Evolutionary conservation across 2,888 invertebrate species (phyloP).

Genomic region (Patella pellucida): DNA sequence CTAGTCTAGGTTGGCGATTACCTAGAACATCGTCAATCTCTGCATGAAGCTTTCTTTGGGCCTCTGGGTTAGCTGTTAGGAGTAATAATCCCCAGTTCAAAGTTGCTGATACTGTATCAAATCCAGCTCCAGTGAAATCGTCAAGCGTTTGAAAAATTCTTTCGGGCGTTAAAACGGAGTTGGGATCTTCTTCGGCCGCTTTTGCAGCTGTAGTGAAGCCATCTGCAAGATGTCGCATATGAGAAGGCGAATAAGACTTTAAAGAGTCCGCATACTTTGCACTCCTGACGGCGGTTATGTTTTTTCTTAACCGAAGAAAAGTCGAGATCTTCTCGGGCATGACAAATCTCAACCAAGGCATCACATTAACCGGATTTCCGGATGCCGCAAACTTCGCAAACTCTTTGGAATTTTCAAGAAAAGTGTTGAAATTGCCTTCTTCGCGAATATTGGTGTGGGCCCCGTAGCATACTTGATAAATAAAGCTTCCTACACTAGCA

Average conservation of each 20-base stretch:
- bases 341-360: constrained; percentile 38
- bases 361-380: constrained; percentile 40
- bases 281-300: not conserved
- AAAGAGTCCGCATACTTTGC: not conserved
- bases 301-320: constrained; percentile 15
- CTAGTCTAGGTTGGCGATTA: not conserved
- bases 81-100: not conserved
- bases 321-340: constrained; percentile 22
- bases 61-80: not conserved
- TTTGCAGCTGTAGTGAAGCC: not conserved
- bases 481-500: constrained; percentile 21
- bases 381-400: constrained; percentile 24
- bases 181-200: not conserved
- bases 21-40: not conserved
- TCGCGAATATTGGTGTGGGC: constrained; percentile 16
- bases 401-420: constrained; percentile 3
- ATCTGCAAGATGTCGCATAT: not conserved
- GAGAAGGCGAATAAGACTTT: not conserved
- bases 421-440: constrained; percentile 16
- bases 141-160: not conserved
- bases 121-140: not conserved
- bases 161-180: not conserved
- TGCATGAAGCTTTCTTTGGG: not conserved
- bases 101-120: not conserved
- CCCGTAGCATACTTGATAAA: constrained; percentile 31